These are phyloP conservation scores for Drosophila kanekoi DNA, from an alignment of 2,888 invertebrate species.

Conservation along the genomic window DNA sequence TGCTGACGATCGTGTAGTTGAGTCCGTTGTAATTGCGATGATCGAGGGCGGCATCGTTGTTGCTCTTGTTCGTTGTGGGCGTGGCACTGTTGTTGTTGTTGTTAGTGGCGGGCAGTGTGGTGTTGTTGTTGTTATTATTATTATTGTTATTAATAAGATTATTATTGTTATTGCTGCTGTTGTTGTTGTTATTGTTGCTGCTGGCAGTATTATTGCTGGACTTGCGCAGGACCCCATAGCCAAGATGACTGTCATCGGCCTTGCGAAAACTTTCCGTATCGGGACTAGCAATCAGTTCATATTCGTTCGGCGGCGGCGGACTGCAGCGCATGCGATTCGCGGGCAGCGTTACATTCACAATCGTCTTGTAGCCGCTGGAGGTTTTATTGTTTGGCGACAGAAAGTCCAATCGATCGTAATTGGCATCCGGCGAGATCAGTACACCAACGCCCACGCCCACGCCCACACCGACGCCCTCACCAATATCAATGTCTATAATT, in stretches of 20 bases:
- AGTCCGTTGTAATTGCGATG: constrained; percentile 91
- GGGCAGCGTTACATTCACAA: constrained; percentile 87
- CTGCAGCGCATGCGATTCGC: constrained; percentile 72
- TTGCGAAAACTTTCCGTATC: constrained; percentile 89
- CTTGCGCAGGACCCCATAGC: constrained; percentile 92
- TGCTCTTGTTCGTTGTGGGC: constrained; percentile 51
- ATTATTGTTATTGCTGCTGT: constrained; percentile 30
- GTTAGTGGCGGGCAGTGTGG: constrained; percentile 46
- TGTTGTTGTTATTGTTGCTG: constrained; percentile 35
- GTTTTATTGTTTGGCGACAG: constrained; percentile 91
- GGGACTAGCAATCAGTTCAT: constrained; percentile 89
- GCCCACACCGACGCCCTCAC: constrained; percentile 63
- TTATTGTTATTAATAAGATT: constrained; percentile 19
- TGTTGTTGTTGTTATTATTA: constrained; percentile 29
- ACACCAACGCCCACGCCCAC: constrained; percentile 11
- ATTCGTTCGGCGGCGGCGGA: constrained; percentile 88
- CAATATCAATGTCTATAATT: constrained; percentile 82
- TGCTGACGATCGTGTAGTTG: constrained; percentile 93
- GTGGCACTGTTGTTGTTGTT: constrained; percentile 30
- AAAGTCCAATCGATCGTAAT: constrained; percentile 93
- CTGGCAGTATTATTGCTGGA: constrained; percentile 81
- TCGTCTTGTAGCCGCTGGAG: constrained; percentile 90
- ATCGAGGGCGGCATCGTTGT: constrained; percentile 86
- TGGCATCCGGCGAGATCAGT: constrained; percentile 84
- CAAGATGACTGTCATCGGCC: constrained; percentile 92